These are phyloP conservation scores for Phytoseiulus persimilis DNA, from an alignment of 2,888 invertebrate species.

Conservation along the genomic window DNA sequence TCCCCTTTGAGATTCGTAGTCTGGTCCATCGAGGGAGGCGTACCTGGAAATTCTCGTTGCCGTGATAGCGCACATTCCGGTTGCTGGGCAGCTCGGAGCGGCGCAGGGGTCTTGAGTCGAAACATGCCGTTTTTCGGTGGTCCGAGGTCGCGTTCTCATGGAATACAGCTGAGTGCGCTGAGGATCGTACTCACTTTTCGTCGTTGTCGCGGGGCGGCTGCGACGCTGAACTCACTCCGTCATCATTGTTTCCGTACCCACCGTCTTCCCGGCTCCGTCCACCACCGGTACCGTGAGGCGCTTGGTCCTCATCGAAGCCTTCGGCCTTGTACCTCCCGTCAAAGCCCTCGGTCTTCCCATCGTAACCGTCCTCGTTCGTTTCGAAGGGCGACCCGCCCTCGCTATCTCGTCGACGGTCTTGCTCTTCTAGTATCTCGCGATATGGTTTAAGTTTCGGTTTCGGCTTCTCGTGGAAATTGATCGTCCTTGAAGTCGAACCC, in stretches of 20 bases:
- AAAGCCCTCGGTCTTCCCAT: slow-evolving; percentile 26
- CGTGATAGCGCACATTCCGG: neutral
- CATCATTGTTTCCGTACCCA: neutral
- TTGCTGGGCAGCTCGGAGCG: too few relatives aligned
- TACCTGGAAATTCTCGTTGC: neutral
- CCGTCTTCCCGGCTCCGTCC: neutral
- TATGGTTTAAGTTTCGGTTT: slow-evolving; percentile 35
- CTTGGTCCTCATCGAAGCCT: slow-evolving; percentile 16
- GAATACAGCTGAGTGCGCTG: too few relatives aligned
- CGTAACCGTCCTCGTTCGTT: slow-evolving; percentile 20
- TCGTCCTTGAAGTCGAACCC: neutral
- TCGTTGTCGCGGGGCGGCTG: neutral
- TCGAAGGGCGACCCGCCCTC: neutral
- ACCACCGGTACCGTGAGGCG: neutral
- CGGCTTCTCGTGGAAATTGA: slow-evolving; percentile 37
- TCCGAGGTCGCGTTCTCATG: too few relatives aligned
- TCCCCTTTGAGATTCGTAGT: slow-evolving; percentile 28
- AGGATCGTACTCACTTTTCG: slow-evolving; percentile 20
- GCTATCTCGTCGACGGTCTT: neutral
- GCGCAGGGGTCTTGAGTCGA: too few relatives aligned
- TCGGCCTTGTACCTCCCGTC: slow-evolving; percentile 36
- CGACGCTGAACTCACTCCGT: neutral
- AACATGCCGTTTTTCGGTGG: too few relatives aligned
- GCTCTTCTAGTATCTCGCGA: slow-evolving; percentile 19
- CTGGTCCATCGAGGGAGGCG: slow-evolving; percentile 17